These are phyloP conservation scores for Acromyrmex charruanus DNA, from an alignment of 1,140 invertebrate genomes.

Conservation along the genomic window DNA sequence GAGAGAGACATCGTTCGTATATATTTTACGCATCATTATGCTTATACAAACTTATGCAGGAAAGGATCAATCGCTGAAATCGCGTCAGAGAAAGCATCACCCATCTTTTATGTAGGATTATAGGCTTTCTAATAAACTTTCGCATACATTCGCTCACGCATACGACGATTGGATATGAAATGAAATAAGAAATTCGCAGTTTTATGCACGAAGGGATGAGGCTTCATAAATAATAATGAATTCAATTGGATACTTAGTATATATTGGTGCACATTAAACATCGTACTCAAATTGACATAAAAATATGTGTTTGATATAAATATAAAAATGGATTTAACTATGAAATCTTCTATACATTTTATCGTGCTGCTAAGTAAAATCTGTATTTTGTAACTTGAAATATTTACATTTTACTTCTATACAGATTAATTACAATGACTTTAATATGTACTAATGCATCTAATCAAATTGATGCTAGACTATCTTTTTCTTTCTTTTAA, in stretches of 20 bases:
- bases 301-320: no score
- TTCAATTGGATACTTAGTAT: no score
- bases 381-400: no score
- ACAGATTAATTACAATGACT: no score
- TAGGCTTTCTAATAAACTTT: slow-evolving; percentile 76
- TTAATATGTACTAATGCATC: no score
- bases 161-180: not conserved
- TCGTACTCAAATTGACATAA: no score
- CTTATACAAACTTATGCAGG: not conserved
- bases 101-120: slow-evolving; percentile 73
- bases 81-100: slow-evolving; percentile 72
- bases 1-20: not conserved
- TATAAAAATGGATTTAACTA: no score
- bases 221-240: no score
- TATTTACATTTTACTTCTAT: no score
- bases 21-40: not conserved
- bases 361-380: no score
- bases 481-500: not conserved
- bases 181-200: slow-evolving; percentile 38
- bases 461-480: not conserved
- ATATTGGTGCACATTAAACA: no score
- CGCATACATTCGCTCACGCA: slow-evolving; percentile 41
- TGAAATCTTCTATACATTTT: no score
- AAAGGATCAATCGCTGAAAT: slow-evolving; percentile 46
- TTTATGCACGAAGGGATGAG: not conserved